Evolutionary conservation across 2,113 vertebrate genomes (phyloP).

Genomic region (Ovis canadensis): DNA sequence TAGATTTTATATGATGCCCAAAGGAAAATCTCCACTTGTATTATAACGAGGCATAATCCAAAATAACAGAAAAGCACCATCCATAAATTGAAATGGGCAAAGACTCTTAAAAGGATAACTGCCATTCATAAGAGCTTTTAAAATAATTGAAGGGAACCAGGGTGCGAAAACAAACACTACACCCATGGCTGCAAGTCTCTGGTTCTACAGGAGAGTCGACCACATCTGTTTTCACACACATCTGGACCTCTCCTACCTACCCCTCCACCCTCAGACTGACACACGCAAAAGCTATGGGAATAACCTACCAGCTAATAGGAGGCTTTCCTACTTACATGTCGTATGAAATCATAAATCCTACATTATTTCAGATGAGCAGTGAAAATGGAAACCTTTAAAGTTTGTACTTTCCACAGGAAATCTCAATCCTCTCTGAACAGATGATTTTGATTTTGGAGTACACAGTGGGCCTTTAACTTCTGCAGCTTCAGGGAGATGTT

Average conservation of each 20-base stretch:
- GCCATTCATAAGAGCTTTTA: not conserved
- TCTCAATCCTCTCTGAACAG: constrained; percentile 47
- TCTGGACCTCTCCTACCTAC: not conserved
- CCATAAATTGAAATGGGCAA: not conserved
- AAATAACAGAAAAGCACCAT: not conserved
- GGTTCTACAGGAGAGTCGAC: not conserved
- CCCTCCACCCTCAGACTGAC: not conserved
- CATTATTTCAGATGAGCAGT: constrained; percentile 61
- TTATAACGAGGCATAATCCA: not conserved
- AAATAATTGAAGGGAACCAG: not conserved
- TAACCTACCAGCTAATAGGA: not conserved
- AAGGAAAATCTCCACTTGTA: not conserved
- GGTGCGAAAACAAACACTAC: not conserved
- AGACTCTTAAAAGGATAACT: not conserved
- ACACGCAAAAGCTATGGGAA: not conserved
- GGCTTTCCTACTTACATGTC: constrained; percentile 26
- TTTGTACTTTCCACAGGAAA: constrained; percentile 69
- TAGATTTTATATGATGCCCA: not conserved
- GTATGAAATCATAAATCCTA: constrained; percentile 54
- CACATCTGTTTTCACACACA: constrained; percentile 35
- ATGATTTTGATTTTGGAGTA: constrained; percentile 71
- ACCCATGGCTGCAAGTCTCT: not conserved
- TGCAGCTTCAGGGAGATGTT: constrained; percentile 45
- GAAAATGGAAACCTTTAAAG: constrained; percentile 65
- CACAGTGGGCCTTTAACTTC: constrained; percentile 63